These are phyloP conservation scores for Felis chaus DNA, from an alignment of 2,113 vertebrate genomes.

Conservation along the genomic window DNA sequence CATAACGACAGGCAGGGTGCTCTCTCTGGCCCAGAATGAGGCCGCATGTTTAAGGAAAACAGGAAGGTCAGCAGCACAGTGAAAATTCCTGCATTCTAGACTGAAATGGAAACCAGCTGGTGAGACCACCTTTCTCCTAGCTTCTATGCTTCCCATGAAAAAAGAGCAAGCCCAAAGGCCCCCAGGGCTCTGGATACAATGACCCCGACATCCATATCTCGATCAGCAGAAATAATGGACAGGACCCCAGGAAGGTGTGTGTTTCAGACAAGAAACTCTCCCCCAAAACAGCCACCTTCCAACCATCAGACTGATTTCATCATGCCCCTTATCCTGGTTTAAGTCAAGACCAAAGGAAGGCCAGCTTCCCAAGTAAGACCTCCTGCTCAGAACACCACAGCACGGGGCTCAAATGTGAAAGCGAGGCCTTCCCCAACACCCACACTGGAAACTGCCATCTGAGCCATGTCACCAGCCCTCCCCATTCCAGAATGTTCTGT, in stretches of 20 bases:
- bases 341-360: not conserved
- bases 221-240: not conserved
- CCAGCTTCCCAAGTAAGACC: not conserved
- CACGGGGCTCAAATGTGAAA: not conserved
- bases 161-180: not conserved
- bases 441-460: not conserved
- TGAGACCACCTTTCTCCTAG: not conserved
- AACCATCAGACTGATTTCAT: not conserved
- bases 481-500: not conserved
- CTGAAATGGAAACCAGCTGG: not conserved
- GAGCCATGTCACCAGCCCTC: accelerated
- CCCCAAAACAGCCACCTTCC: not conserved
- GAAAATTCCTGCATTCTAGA: not conserved
- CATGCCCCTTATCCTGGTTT: not conserved
- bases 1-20: not conserved
- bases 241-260: not conserved
- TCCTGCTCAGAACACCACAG: not conserved
- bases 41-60: not conserved
- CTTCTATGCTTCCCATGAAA: not conserved
- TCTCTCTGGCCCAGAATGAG: not conserved
- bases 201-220: not conserved
- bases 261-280: not conserved
- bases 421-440: not conserved
- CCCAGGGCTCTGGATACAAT: not conserved
- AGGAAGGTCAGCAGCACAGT: not conserved